Conservation (phyloP, 2,113 vertebrate genomes). For the Chloropsis cyanopogon region DNA sequence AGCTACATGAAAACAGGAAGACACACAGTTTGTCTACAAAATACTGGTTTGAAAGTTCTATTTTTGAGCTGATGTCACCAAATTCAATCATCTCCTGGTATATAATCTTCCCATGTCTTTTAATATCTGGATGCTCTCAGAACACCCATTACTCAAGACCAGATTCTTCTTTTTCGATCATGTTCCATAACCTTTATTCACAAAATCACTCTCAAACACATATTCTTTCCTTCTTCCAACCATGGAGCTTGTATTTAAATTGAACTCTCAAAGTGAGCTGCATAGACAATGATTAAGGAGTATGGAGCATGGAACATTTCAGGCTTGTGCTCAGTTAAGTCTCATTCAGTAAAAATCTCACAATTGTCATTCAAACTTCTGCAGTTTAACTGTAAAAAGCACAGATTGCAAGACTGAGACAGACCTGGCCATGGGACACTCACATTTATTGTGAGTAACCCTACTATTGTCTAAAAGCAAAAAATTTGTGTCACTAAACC, state of each 20-base stretch:
- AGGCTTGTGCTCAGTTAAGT: not conserved
- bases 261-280: not conserved
- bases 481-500: not conserved
- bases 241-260: not conserved
- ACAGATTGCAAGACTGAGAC: not conserved
- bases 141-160: not conserved
- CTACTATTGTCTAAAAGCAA: not conserved
- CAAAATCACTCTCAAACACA: not conserved
- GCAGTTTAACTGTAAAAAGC: not conserved
- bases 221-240: not conserved
- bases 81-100: not conserved
- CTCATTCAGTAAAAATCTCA: not conserved
- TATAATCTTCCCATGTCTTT: not conserved
- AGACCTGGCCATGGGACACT: not conserved
- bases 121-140: not conserved
- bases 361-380: not conserved
- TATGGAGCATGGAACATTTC: not conserved
- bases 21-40: not conserved
- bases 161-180: not conserved
- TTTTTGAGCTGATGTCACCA: not conserved
- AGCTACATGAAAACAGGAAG: not conserved
- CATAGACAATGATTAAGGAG: not conserved
- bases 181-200: not conserved
- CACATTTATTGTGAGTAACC: not conserved
- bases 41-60: not conserved